Conservation (phyloP, 2,888 invertebrate genomes). For the Drepanosiphum platanoidis region DNA sequence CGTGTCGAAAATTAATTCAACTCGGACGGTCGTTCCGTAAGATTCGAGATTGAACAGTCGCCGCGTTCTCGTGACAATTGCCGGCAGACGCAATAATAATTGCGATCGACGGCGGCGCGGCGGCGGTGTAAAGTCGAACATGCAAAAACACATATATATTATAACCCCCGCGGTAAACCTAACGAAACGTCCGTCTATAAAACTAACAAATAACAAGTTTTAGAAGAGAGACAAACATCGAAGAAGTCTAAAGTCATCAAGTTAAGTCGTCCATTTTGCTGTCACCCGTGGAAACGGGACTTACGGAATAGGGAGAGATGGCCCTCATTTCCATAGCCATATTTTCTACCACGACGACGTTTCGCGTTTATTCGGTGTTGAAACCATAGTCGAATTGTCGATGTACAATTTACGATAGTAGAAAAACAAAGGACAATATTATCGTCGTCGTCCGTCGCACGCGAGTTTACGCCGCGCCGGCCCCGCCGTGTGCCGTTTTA, state of each 20-base stretch:
- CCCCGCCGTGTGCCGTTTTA: no score
- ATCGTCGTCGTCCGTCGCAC: no score
- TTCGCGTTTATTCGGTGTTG: conserved; percentile 39
- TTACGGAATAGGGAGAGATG: conserved; percentile 17
- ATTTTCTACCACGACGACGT: conserved; percentile 43
- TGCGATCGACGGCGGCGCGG: neutral
- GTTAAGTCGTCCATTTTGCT: conserved; percentile 53
- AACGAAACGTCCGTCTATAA: conserved; percentile 33
- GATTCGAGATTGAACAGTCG: neutral
- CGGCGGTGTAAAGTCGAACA: neutral
- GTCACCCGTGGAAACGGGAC: conserved; percentile 40
- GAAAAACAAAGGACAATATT: neutral
- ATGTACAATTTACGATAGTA: neutral
- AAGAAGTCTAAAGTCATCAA: conserved; percentile 57
- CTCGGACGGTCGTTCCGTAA: neutral
- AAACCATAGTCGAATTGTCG: conserved; percentile 7
- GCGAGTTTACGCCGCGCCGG: no score
- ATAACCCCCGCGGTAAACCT: conserved; percentile 37
- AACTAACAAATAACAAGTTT: conserved; percentile 50
- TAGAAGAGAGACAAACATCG: conserved; percentile 39
- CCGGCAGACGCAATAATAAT: neutral
- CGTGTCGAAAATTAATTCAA: no score
- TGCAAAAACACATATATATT: conserved; percentile 13
- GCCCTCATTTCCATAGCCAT: conserved; percentile 57
- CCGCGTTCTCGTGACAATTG: neutral